These are phyloP conservation scores for Thumatha senex DNA, from an alignment of 2,888 invertebrate species.

Conservation along the genomic window DNA sequence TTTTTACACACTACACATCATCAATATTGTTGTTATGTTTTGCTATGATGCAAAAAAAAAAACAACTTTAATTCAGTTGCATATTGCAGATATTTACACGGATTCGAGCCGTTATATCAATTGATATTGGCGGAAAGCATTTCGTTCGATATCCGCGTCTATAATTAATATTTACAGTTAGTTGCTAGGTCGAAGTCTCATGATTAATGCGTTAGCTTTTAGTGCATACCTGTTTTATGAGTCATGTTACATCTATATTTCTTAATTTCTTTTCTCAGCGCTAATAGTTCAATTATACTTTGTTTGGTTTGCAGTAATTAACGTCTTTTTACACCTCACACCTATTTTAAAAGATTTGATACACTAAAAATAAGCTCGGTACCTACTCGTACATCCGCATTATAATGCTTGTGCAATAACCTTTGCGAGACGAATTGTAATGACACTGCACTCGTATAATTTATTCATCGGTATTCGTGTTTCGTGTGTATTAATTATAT, in stretches of 20 bases:
- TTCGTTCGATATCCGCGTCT: constrained; percentile 35
- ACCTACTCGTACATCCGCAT: too few relatives aligned
- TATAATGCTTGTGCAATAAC: too few relatives aligned
- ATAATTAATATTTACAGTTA: constrained; percentile 34
- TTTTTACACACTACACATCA: constrained; percentile 80
- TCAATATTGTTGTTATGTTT: constrained; percentile 79
- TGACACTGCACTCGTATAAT: too few relatives aligned
- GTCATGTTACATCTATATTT: constrained; percentile 19
- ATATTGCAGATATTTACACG: constrained; percentile 43
- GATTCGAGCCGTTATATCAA: constrained; percentile 40
- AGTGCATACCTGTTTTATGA: constrained; percentile 31
- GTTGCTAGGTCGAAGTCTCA: constrained; percentile 22
- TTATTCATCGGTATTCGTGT: too few relatives aligned
- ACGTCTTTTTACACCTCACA: neutral
- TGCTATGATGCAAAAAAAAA: constrained; percentile 80
- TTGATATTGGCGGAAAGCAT: constrained; percentile 31
- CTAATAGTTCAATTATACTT: neutral
- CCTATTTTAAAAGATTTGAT: neutral
- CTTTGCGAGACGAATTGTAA: too few relatives aligned
- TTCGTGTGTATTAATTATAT: too few relatives aligned
- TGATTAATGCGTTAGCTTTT: constrained; percentile 28
- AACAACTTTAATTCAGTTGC: constrained; percentile 50
- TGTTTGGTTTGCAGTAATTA: neutral
- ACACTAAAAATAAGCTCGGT: too few relatives aligned
- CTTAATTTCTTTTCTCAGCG: constrained; percentile 15